phyloP scores from a whole-genome alignment of 2,888 invertebrate species.

The Antheraea yamamai region DNA sequence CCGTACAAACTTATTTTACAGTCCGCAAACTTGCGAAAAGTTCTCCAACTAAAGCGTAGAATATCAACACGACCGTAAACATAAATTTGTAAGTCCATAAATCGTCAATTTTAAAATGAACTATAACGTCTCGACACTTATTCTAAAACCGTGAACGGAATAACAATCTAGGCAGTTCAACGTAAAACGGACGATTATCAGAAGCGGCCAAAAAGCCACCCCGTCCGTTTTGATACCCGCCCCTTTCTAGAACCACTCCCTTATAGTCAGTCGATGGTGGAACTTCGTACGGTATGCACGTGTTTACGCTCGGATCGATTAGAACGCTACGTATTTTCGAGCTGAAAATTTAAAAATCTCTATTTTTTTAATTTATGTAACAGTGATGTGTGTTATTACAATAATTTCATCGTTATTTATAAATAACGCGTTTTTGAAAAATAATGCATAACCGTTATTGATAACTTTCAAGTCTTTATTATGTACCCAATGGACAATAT shows the following conservation, averaged over 20 bases:
- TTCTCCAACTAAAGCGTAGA: background rate
- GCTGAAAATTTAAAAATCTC: background rate
- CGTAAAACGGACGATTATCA: constrained; percentile 52
- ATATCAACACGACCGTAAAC: constrained; percentile 27
- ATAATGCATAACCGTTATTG: constrained; percentile 12
- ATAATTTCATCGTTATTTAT: background rate
- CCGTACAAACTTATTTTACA: constrained; percentile 12
- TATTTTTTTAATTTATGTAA: constrained; percentile 4
- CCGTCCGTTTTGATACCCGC: constrained; percentile 57
- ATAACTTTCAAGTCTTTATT: constrained; percentile 40
- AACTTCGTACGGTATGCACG: constrained; percentile 46
- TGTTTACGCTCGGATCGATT: constrained; percentile 15
- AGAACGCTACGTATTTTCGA: constrained; percentile 3
- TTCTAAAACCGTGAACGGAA: constrained; percentile 12
- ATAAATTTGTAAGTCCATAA: constrained; percentile 49
- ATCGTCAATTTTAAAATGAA: constrained; percentile 45
- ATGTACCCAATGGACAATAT: constrained; percentile 74
- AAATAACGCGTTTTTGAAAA: background rate
- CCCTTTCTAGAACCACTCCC: constrained; percentile 73
- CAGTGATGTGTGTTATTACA: constrained; percentile 23
- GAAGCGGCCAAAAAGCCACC: constrained; percentile 74
- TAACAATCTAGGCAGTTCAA: constrained; percentile 41
- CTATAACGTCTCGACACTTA: constrained; percentile 24
- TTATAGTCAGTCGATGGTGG: constrained; percentile 57
- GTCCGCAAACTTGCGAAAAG: background rate